Conservation (phyloP, 2,888 invertebrate genomes). For the Epicampocera succincta region DNA sequence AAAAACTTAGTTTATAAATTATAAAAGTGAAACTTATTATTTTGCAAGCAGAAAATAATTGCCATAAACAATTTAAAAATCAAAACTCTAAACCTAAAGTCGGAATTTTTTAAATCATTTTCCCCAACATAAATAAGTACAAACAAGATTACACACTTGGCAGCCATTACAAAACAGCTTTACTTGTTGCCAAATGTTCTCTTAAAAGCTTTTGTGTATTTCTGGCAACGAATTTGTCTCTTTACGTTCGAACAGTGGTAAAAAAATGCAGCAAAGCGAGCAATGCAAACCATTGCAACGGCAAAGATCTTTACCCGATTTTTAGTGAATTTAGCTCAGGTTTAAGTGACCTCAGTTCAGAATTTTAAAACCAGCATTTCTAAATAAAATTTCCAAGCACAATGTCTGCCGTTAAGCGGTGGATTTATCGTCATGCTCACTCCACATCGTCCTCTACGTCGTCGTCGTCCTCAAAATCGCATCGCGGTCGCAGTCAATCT, state of each 20-base stretch:
- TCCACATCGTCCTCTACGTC: conserved; percentile 72
- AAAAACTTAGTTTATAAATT: too few species aligned
- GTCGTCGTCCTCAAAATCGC: conserved; percentile 72
- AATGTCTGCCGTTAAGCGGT: conserved; percentile 81
- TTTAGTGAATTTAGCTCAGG: too few species aligned
- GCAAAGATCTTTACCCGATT: too few species aligned
- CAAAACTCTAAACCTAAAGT: too few species aligned
- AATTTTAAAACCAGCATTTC: not conserved
- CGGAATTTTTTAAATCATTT: too few species aligned
- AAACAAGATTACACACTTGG: not conserved
- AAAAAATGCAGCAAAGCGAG: conserved; percentile 54
- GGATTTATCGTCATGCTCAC: conserved; percentile 78
- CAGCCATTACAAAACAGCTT: conserved; percentile 7
- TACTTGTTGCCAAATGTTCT: not conserved
- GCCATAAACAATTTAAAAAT: too few species aligned
- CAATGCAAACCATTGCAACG: too few species aligned
- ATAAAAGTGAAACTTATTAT: too few species aligned
- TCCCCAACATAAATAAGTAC: too few species aligned
- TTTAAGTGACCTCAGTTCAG: too few species aligned
- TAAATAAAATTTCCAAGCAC: conserved; percentile 44
- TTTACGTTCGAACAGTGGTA: conserved; percentile 28
- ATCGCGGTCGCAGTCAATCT: conserved; percentile 80
- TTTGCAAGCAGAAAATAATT: too few species aligned
- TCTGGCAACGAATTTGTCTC: not conserved
- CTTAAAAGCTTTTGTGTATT: conserved; percentile 5